These are phyloP conservation scores for Pseudeuparius sepicola DNA, from an alignment of 2,888 invertebrate species.

Conservation along the genomic window DNA sequence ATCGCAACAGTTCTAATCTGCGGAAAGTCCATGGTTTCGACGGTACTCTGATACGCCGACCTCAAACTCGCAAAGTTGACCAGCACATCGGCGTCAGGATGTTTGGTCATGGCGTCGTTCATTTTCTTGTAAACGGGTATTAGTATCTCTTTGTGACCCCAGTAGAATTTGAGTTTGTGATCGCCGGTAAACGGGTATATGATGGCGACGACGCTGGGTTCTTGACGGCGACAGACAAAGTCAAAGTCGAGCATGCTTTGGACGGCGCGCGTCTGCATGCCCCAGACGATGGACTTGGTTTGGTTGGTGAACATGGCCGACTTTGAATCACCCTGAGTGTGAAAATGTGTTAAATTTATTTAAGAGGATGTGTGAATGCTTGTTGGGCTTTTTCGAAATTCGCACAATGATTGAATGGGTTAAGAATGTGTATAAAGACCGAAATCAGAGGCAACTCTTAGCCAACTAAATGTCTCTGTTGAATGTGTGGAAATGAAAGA, in stretches of 20 bases:
- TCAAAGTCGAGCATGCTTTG: conserved; percentile 96
- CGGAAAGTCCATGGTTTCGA: conserved; percentile 88
- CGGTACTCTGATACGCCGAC: conserved; percentile 93
- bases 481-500: too few species aligned
- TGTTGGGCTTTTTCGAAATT: too few species aligned
- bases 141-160: conserved; percentile 96
- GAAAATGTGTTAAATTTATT: too few species aligned
- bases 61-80: conserved; percentile 96
- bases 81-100: conserved; percentile 88
- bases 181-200: conserved; percentile 98
- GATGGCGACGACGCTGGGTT: conserved; percentile 91
- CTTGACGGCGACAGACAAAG: conserved; percentile 79
- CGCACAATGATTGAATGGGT: too few species aligned
- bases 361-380: too few species aligned
- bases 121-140: conserved; percentile 92
- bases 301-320: conserved; percentile 58
- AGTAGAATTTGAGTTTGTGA: conserved; percentile 97
- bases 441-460: too few species aligned
- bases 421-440: too few species aligned
- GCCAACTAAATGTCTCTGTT: too few species aligned
- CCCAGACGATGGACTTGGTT: conserved; percentile 96
- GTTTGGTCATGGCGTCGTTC: conserved; percentile 91
- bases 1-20: conserved; percentile 96
- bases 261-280: conserved; percentile 96
- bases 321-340: conserved; percentile 24